Percentiles rank a stretch among this genome's conserved stretches.
These are phyloP conservation scores for Watsonalla binaria DNA, from an alignment of 2,888 invertebrate species.

Conservation along the genomic window DNA sequence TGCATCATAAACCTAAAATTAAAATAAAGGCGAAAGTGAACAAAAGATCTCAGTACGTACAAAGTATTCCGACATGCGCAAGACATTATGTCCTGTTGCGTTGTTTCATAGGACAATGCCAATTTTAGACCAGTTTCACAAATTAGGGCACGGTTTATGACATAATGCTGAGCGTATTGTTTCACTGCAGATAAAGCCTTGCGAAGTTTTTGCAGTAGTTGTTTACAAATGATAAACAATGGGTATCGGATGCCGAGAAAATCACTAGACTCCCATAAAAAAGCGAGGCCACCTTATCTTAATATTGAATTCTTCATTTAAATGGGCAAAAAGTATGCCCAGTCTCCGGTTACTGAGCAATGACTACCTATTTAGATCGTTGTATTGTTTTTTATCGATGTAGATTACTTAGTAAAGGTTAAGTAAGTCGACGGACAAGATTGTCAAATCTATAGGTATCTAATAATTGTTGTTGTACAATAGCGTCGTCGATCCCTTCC, in stretches of 20 bases:
- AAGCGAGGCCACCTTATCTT: conserved; percentile 40
- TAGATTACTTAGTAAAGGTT: conserved; percentile 2
- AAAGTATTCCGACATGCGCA: conserved; percentile 62
- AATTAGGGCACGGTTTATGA: conserved; percentile 65
- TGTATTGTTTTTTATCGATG: conserved; percentile 8
- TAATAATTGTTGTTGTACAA: conserved; percentile 39
- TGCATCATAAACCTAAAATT: conserved; percentile 35
- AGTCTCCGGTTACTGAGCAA: not conserved
- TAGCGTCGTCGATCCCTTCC: conserved; percentile 52
- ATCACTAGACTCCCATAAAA: conserved; percentile 46
- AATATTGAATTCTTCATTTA: conserved; percentile 6
- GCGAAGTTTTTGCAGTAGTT: conserved; percentile 58
- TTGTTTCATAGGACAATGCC: conserved; percentile 55
- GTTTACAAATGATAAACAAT: conserved; percentile 46
- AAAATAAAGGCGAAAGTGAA: conserved; percentile 62
- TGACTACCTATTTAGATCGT: not conserved
- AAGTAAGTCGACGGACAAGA: conserved; percentile 10
- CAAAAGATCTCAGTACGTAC: conserved; percentile 41
- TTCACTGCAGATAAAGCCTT: conserved; percentile 48
- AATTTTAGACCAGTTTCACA: conserved; percentile 50
- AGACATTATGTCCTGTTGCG: conserved; percentile 59
- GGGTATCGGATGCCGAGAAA: conserved; percentile 44
- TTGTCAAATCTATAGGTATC: conserved; percentile 19
- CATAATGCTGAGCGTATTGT: conserved; percentile 44
- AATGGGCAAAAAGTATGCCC: not conserved